These are phyloP conservation scores for Ptychochromis oligacanthus DNA, from an alignment of 2,113 vertebrate genomes.

Conservation along the genomic window DNA sequence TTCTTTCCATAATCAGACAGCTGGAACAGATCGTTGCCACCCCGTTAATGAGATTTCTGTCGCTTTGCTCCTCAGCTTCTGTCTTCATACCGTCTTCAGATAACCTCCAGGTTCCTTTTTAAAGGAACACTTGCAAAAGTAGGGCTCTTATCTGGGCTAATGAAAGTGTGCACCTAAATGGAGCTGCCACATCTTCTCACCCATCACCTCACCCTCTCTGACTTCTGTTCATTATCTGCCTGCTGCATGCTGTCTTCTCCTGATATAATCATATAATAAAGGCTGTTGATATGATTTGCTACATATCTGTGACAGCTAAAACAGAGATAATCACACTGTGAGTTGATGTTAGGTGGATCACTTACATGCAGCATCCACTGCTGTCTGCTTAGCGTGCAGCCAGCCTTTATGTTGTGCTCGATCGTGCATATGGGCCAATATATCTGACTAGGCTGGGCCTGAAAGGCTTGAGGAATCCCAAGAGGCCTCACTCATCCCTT, in stretches of 20 bases:
- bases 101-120: constrained; percentile 9
- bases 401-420: neutral
- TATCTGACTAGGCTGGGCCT: neutral
- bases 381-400: neutral
- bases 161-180: constrained; percentile 48
- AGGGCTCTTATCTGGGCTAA: constrained; percentile 70
- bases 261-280: neutral
- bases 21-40: too few species aligned
- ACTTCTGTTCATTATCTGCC: constrained; percentile 14
- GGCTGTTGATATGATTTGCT: neutral
- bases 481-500: constrained; percentile 43
- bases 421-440: neutral
- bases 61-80: neutral
- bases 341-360: too few species aligned
- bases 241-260: neutral
- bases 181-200: constrained; percentile 16
- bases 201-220: constrained; percentile 8
- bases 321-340: neutral
- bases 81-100: neutral
- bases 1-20: neutral
- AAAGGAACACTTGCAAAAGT: constrained; percentile 34
- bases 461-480: constrained; percentile 16
- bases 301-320: neutral
- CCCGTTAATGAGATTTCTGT: neutral
- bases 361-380: neutral